Base-by-base conservation (phyloP, 2,888 invertebrate genomes). In the Leptinotarsa juncta region DNA sequence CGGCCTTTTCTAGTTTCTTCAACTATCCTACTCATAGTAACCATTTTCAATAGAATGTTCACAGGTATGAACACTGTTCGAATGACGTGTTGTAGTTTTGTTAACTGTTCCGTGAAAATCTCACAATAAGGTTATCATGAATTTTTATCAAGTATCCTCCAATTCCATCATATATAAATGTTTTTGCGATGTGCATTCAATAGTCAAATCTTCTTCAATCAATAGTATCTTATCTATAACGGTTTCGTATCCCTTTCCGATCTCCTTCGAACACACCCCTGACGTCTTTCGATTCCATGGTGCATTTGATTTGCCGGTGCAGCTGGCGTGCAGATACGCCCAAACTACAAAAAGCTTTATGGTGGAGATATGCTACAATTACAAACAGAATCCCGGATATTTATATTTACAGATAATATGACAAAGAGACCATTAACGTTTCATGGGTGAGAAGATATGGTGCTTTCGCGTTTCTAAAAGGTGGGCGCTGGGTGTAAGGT, bases 381-480 rank as follows among this genome's bases (percentile, higher is more conserved):
- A 75, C 73, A 67, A 70, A 76, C 74, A 60, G 67, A 73, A 76
- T 73, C 73, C 75, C 75, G 76, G 78, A 78, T 78, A 77, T 78
- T 78, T 78, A 77, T 78, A 77, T 78, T 77, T 75, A 78, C 75
- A 78, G 78, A 78, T 78, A 78, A 75, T 78, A 77, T 74, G 75
- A 78, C 78, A 77, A 75, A 77, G 76, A 70, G 74, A 50, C 78
- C 78, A 78, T 76, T 78, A 76, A 73, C 53, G 69, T 57, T 71
- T 74, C 67, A 67, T 69, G 66, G 50, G 67, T 42, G 53, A 67
- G 51, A 67, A 75, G 67, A 60, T 65, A 20, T 32, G 71, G 68
- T n/a, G 51, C 65, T 69, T 53, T 65, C 53, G 23, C n/a, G n/a
- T 20, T 20, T 60, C 55, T 53, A 69, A 73, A 26, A 73, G 51